A percentile compares a stretch with the other conserved stretches of the same genome.
phyloP scores from a whole-genome alignment of 2,797 vertebrate genomes.

The Acanthornis magna region DNA sequence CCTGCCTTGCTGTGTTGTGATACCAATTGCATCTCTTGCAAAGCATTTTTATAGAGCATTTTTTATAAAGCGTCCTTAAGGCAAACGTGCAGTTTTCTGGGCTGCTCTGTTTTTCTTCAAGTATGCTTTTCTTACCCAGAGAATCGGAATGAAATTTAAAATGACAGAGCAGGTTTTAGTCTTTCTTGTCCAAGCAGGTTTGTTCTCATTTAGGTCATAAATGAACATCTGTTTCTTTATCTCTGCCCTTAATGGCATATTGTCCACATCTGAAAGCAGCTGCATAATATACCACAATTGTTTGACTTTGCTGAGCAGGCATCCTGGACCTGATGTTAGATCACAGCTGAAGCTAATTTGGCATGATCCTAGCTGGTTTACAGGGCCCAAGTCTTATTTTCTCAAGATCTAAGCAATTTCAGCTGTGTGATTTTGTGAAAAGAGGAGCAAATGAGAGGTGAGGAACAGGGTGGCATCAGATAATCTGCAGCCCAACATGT shows the following conservation, averaged over 20 bases:
- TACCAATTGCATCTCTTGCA: not conserved
- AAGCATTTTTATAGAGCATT: not conserved
- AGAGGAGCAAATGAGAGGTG: not conserved
- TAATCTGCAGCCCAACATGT: not conserved
- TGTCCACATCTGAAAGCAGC: conserved; percentile 47
- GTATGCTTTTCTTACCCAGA: not conserved
- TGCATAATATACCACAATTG: not conserved
- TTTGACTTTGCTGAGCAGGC: conserved; percentile 40
- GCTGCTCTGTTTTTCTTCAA: not conserved
- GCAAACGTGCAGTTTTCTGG: not conserved
- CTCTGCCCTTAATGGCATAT: conserved; percentile 12
- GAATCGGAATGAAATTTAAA: not conserved
- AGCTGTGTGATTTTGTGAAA: not conserved
- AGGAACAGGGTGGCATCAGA: not conserved
- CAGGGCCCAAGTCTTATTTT: not conserved
- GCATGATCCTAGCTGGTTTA: not conserved
- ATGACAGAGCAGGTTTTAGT: not conserved
- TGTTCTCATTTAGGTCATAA: conserved; percentile 24
- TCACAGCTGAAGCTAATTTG: conserved; percentile 33
- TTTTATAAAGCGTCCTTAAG: not conserved
- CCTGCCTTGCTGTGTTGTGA: not conserved
- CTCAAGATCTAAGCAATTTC: conserved; percentile 5
- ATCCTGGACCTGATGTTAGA: conserved; percentile 9
- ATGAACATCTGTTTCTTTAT: conserved; percentile 51
- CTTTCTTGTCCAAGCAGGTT: conserved; percentile 9